These are phyloP conservation scores for Tetheella fluctuosa DNA, from an alignment of 2,888 invertebrate species.

Conservation along the genomic window DNA sequence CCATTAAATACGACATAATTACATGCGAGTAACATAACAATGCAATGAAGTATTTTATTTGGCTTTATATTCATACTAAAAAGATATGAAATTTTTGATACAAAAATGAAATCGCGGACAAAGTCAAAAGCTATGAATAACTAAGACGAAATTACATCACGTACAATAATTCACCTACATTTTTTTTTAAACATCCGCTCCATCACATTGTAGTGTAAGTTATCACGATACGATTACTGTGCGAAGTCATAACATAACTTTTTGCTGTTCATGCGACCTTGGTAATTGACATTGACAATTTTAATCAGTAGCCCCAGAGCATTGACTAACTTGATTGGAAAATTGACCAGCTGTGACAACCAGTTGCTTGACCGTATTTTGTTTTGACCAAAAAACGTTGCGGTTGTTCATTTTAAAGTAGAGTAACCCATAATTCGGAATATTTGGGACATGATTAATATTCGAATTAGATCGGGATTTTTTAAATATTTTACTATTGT, in stretches of 20 bases:
- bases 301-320: slow-evolving; percentile 34
- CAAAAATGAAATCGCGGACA: neutral
- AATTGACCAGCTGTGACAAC: slow-evolving; percentile 34
- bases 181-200: neutral
- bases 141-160: neutral
- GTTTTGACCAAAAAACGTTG: slow-evolving; percentile 29
- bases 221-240: neutral
- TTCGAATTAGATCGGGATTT: neutral
- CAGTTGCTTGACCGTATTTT: slow-evolving; percentile 39
- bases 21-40: too few species aligned
- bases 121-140: neutral
- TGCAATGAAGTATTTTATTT: too few species aligned
- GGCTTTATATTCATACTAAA: too few species aligned
- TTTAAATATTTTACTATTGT: too few species aligned
- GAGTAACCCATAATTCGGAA: neutral
- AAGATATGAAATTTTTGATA: too few species aligned
- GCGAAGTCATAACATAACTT: slow-evolving; percentile 35
- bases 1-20: too few species aligned
- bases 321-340: slow-evolving; percentile 37
- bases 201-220: neutral
- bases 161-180: too few species aligned
- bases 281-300: slow-evolving; percentile 44
- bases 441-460: neutral
- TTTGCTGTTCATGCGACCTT: slow-evolving; percentile 39
- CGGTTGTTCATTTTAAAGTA: neutral